These are phyloP conservation scores for Phoebastria nigripes DNA, from an alignment of 2,797 vertebrate species.

Conservation along the genomic window DNA sequence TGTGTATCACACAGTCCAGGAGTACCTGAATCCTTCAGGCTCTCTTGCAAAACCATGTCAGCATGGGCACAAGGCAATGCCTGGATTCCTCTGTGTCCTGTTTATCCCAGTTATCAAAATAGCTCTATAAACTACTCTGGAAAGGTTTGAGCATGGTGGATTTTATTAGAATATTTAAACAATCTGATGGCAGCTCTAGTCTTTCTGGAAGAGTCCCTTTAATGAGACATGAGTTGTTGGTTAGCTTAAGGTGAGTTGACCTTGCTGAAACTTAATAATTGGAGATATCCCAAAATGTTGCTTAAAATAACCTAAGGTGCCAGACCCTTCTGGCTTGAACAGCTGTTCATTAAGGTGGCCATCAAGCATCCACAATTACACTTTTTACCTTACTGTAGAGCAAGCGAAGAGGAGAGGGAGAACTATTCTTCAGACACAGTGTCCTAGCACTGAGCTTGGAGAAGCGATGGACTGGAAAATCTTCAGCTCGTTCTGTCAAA, in stretches of 20 bases:
- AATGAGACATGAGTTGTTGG: not conserved
- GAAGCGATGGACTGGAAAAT: not conserved
- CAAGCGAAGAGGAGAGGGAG: not conserved
- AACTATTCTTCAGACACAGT: not conserved
- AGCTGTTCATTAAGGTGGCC: not conserved
- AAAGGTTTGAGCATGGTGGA: not conserved
- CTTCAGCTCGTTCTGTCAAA: not conserved
- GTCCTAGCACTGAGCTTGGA: not conserved
- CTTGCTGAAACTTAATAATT: not conserved
- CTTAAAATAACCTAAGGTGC: not conserved
- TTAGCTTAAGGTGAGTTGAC: not conserved
- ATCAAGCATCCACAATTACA: not conserved
- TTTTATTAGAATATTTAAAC: not conserved
- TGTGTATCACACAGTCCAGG: not conserved
- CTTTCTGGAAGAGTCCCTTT: not conserved
- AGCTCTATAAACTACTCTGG: not conserved
- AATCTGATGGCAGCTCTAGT: not conserved
- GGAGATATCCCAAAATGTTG: not conserved
- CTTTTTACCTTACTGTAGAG: not conserved
- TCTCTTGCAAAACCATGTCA: not conserved
- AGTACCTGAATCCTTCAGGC: not conserved
- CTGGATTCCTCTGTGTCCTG: not conserved
- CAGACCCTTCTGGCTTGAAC: not conserved
- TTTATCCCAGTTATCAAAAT: not conserved
- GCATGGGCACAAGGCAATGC: not conserved